Evolutionary conservation across 2,797 vertebrate species (phyloP).

Genomic region (Tokudaia muenninki): DNA sequence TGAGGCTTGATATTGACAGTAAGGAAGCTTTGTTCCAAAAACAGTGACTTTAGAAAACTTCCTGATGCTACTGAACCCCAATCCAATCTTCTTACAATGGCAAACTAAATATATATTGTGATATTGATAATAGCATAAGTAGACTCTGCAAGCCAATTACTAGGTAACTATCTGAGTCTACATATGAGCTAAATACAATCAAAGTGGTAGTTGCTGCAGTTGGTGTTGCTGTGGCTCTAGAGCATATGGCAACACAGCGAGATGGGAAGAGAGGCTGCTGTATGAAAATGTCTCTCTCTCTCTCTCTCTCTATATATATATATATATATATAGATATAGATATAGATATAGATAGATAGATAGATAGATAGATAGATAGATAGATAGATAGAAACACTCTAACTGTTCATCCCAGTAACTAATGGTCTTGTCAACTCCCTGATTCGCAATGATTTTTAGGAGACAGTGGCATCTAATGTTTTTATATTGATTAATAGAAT

Average conservation of each 20-base stretch:
- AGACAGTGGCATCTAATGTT: background rate
- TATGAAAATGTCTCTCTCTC: background rate
- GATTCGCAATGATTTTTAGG: background rate
- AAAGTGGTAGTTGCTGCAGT: background rate
- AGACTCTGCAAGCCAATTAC: background rate
- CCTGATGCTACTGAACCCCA: background rate
- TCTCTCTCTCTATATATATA: too few relatives aligned
- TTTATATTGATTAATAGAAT: background rate
- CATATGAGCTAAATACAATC: background rate
- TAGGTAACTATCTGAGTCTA: background rate
- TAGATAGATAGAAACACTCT: background rate
- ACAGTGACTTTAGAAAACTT: background rate
- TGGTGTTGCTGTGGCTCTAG: background rate
- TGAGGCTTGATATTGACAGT: background rate
- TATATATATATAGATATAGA: too few relatives aligned
- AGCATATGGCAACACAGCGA: background rate
- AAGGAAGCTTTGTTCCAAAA: background rate
- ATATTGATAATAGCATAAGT: background rate
- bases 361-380: background rate
- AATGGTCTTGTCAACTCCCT: background rate
- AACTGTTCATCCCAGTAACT: background rate
- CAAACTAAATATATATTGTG: background rate
- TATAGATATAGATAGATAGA: too few relatives aligned
- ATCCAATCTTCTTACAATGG: background rate
- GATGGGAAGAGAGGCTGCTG: background rate